Percentiles rank a stretch among this genome's conserved stretches.
Evolutionary conservation across 2,888 invertebrate genomes (phyloP).

Genomic region (Pharmacophagus antenor): DNA sequence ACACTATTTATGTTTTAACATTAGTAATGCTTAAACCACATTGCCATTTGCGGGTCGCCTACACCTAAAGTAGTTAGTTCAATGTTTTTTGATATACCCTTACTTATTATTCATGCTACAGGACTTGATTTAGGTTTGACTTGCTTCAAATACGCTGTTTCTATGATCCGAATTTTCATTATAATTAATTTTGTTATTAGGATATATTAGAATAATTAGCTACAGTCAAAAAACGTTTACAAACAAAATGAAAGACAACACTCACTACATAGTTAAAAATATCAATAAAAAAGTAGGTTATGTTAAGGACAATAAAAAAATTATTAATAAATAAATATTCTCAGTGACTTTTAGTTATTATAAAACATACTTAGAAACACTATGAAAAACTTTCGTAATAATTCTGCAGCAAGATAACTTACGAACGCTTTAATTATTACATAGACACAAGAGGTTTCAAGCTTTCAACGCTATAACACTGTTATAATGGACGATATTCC

Average conservation of each 20-base stretch:
- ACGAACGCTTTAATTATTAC: conserved; percentile 25
- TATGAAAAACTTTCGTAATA: conserved; percentile 32
- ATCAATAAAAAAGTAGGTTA: too few relatives aligned
- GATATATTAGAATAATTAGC: too few relatives aligned
- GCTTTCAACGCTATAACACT: conserved; percentile 21
- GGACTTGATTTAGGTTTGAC: neutral
- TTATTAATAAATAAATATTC: neutral
- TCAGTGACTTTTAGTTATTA: neutral
- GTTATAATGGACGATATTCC: conserved; percentile 19
- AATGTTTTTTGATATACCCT: conserved; percentile 1
- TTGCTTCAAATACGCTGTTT: too few relatives aligned
- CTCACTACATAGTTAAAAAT: too few relatives aligned
- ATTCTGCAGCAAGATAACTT: conserved; percentile 17
- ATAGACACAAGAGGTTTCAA: conserved; percentile 25
- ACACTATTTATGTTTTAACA: neutral
- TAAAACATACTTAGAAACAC: conserved; percentile 5
- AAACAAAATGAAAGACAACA: too few relatives aligned
- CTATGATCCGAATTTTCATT: too few relatives aligned
- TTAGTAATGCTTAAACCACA: neutral
- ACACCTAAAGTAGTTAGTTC: neutral
- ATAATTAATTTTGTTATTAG: too few relatives aligned
- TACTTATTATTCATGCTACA: neutral
- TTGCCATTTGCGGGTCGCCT: neutral
- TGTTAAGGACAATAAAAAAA: too few relatives aligned
- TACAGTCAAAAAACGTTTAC: too few relatives aligned